Evolutionary conservation across 2,888 invertebrate genomes (phyloP), one percentile per base, ranked within the genome.

Genomic region (Hypena proboscidalis): DNA sequence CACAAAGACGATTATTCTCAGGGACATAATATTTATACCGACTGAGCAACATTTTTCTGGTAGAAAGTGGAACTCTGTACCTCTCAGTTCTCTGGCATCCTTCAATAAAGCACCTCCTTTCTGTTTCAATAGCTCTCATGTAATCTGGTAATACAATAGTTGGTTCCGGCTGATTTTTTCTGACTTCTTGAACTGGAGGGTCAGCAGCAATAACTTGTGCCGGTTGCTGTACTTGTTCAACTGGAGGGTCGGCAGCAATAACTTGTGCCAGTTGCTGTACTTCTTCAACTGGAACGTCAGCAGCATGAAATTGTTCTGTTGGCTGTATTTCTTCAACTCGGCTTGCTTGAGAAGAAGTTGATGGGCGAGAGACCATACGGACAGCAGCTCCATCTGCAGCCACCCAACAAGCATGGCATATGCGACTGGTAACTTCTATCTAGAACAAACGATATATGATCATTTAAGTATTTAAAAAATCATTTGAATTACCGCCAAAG

Each of bases 51-150:
- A 48, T 48, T 45, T 42, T 42, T 13, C 54, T 43, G 2, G 35
- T 49, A 23, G 41, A 17, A 37, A 46, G 40, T 23, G 46, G 46
- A 26, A 54, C 38, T 35, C 49, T 31, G 38, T 47, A 39, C 23
- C 42, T 36, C 13, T 53, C 45, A 33, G 36, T 36, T 39, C 42
- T 42, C 14, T 15, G 39, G 30, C 45, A 53, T 31, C 42, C 48
- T 45, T 45, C 42, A 27, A 53, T 45, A 21, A 53, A 49, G 31
- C 46, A 43, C 9, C 15, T 36, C 8, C 33, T 32, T 34, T 46
- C 40, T 3, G 46, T 51, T 31, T 52, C 41, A 23, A 41, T 10
- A 29, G 54, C 49, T 37, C 46, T 45, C 39, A 40, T 46, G 31
- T 49, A 54, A 8, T 46, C 27, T 15, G 51, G 29, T 22, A 52